A percentile compares a stretch with the other conserved stretches of the same genome.
phyloP scores from a whole-genome alignment of 2,113 vertebrate genomes.

The Amphiprion ocellaris region DNA sequence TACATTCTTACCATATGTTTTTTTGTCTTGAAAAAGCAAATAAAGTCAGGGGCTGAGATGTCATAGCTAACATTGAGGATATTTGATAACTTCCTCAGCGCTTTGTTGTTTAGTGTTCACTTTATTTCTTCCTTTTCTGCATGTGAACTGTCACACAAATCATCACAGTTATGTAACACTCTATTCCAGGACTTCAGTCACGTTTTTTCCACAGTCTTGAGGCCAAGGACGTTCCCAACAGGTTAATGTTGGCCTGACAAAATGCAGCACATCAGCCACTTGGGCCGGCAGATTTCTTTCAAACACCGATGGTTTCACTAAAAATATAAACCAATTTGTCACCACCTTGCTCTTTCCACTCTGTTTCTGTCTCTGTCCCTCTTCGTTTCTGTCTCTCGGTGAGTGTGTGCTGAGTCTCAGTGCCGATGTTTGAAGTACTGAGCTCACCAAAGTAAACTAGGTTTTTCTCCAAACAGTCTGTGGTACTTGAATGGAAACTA shows the following conservation, averaged over 20 bases:
- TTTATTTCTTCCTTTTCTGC: constrained; percentile 4
- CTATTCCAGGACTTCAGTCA: constrained; percentile 34
- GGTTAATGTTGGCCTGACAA: constrained; percentile 4
- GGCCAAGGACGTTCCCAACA: constrained; percentile 15
- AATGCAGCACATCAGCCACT: background rate
- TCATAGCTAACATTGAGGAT: background rate
- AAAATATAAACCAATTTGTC: background rate
- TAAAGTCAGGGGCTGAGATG: background rate
- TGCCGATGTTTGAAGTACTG: constrained; percentile 44
- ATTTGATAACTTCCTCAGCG: constrained; percentile 22
- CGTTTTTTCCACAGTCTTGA: constrained; percentile 40
- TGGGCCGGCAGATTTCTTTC: background rate
- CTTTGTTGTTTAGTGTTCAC: background rate
- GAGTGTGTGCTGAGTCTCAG: constrained; percentile 51
- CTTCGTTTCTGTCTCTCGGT: background rate
- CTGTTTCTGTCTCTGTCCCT: constrained; percentile 15
- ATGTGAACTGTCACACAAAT: constrained; percentile 44
- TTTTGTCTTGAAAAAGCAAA: background rate
- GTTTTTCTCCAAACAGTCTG: constrained; percentile 82
- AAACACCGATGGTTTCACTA: background rate
- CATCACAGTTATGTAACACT: constrained; percentile 51
- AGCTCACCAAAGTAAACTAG: constrained; percentile 57
- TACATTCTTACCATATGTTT: background rate
- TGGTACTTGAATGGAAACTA: constrained; percentile 99
- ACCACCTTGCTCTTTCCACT: background rate